phyloP scores from a whole-genome alignment of 2,888 invertebrate species.

The Cerceris ruficornis region DNA sequence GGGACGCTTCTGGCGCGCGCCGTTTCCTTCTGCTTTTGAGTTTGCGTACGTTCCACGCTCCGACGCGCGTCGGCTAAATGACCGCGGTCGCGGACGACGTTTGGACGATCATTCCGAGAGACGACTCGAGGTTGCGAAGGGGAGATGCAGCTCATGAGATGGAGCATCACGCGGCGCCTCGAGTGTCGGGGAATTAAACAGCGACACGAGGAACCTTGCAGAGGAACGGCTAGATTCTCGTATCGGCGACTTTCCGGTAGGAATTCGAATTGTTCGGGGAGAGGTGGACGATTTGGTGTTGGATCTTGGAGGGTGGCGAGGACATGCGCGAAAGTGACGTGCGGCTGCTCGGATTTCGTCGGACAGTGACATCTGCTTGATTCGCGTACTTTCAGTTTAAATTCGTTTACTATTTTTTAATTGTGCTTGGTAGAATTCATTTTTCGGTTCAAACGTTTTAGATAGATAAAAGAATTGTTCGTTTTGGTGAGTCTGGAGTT shows the following conservation, averaged over 20 bases:
- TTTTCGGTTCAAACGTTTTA: background rate
- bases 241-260: slow-evolving; percentile 54
- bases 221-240: slow-evolving; percentile 24
- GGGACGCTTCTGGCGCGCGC: background rate
- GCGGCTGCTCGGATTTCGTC: no score
- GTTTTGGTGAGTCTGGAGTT: background rate
- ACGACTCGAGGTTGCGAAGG: background rate
- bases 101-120: background rate
- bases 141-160: slow-evolving; percentile 78
- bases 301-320: no score
- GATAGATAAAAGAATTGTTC: background rate
- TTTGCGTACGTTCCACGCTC: background rate
- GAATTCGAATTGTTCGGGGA: slow-evolving; percentile 12
- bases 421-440: background rate
- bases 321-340: no score
- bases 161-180: slow-evolving; percentile 78
- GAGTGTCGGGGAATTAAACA: slow-evolving; percentile 71
- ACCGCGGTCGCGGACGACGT: background rate
- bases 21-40: background rate
- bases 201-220: slow-evolving; percentile 29
- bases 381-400: background rate
- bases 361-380: no score
- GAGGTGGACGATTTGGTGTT: no score
- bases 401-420: background rate
- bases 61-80: background rate